Percentiles rank a stretch among this genome's conserved stretches.
Evolutionary conservation across 1,140 invertebrate genomes (phyloP).

Genomic region (Anastrepha ludens): DNA sequence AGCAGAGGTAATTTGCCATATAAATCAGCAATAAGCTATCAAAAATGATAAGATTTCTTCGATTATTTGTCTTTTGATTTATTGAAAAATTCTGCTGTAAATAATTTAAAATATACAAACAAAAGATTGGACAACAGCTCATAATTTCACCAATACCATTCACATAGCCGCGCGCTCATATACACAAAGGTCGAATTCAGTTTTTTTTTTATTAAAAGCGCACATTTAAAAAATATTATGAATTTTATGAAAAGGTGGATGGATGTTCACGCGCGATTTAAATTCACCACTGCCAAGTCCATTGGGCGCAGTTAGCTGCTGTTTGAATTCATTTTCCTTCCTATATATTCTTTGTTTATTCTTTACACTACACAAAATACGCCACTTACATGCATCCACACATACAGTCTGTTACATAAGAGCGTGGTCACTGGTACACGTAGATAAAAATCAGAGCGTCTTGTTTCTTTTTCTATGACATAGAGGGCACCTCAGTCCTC

Average conservation of each 20-base stretch:
- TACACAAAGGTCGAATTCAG: background rate
- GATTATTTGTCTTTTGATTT: background rate
- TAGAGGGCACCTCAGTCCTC: too few species aligned
- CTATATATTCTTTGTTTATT: background rate
- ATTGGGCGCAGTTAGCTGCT: background rate
- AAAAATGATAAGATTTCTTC: background rate
- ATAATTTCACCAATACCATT: slow-evolving; percentile 1
- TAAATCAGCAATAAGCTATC: background rate
- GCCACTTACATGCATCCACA: too few species aligned
- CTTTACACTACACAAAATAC: too few species aligned
- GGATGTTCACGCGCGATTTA: too few species aligned
- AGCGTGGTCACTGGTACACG: too few species aligned
- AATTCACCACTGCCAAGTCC: too few species aligned
- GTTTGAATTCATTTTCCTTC: background rate
- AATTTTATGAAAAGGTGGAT: background rate
- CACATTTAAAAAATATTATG: background rate
- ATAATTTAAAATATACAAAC: background rate
- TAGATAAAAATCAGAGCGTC: too few species aligned
- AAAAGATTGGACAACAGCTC: background rate
- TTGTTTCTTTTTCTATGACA: too few species aligned
- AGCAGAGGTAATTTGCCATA: slow-evolving; percentile 84
- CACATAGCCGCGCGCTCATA: slow-evolving; percentile 6
- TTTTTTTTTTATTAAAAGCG: background rate
- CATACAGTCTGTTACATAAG: too few species aligned
- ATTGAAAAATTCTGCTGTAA: slow-evolving; percentile 19